Percentiles rank a stretch among this genome's conserved stretches.
Evolutionary conservation across 2,113 vertebrate genomes (phyloP).

Genomic region (Xyliphius kryptos): DNA sequence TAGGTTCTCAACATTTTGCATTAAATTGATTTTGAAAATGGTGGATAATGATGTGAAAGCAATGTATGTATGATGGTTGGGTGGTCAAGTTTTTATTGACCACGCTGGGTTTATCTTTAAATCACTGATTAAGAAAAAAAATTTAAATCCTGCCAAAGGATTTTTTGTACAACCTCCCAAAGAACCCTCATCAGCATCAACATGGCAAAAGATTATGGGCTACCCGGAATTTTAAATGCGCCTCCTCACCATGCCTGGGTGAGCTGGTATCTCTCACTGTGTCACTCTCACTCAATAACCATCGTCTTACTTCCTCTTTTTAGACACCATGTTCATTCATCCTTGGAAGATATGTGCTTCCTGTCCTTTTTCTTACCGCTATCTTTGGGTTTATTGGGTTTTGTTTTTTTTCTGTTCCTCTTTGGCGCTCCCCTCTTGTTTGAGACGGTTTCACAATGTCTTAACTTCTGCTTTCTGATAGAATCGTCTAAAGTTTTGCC

Average conservation of each 20-base stretch:
- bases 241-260: constrained; percentile 92
- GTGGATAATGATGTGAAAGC: too few species aligned
- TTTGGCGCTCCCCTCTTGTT: background rate
- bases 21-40: too few species aligned
- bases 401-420: constrained; percentile 23
- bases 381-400: background rate
- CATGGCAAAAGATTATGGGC: too few species aligned
- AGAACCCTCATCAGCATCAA: too few species aligned
- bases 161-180: too few species aligned
- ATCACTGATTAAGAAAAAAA: too few species aligned
- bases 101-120: too few species aligned
- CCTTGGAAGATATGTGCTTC: background rate
- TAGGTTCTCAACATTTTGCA: too few species aligned
- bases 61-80: too few species aligned
- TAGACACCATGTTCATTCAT: background rate
- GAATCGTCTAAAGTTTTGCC: background rate
- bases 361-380: constrained; percentile 1
- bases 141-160: too few species aligned
- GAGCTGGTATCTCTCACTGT: constrained; percentile 28
- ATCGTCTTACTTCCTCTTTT: constrained; percentile 22
- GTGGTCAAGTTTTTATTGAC: too few species aligned
- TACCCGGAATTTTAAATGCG: constrained; percentile 91
- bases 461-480: constrained; percentile 8
- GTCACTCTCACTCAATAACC: background rate
- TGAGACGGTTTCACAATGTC: background rate